These are phyloP conservation scores for Tetragonula clypearis DNA, from an alignment of 1,140 invertebrate species.

Conservation along the genomic window DNA sequence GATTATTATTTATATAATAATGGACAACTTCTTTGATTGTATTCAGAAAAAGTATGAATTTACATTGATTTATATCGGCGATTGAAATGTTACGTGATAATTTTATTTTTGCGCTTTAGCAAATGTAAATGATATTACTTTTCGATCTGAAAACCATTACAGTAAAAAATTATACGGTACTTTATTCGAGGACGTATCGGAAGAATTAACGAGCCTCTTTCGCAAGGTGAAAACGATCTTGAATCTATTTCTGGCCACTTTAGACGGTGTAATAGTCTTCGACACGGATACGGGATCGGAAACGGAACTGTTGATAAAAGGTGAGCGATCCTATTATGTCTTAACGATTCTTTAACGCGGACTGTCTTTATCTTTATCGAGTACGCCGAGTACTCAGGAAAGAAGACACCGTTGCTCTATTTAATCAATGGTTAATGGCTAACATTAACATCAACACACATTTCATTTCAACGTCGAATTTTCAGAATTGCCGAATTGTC, in stretches of 20 bases:
- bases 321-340: conserved; percentile 64
- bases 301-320: conserved; percentile 69
- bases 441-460: not conserved
- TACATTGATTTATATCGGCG: not conserved
- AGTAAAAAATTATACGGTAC: conserved; percentile 66
- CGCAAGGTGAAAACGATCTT: conserved; percentile 68
- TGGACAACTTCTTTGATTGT: not conserved
- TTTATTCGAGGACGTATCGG: conserved; percentile 58
- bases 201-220: conserved; percentile 71
- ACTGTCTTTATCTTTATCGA: conserved; percentile 21
- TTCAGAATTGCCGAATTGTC: not conserved
- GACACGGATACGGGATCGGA: conserved; percentile 64
- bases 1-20: too few species aligned
- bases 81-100: not conserved
- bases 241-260: conserved; percentile 67
- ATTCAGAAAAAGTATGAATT: not conserved
- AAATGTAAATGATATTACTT: too few species aligned
- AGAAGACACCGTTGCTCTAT: not conserved
- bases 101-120: not conserved
- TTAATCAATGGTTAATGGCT: not conserved
- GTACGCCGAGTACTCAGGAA: not conserved
- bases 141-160: not conserved
- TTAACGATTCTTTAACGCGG: conserved; percentile 59
- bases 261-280: conserved; percentile 67
- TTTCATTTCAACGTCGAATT: not conserved